Evolutionary conservation across 2,888 invertebrate species (phyloP), one percentile per base, ranked within the genome.

Genomic region (Xylophagus ater): DNA sequence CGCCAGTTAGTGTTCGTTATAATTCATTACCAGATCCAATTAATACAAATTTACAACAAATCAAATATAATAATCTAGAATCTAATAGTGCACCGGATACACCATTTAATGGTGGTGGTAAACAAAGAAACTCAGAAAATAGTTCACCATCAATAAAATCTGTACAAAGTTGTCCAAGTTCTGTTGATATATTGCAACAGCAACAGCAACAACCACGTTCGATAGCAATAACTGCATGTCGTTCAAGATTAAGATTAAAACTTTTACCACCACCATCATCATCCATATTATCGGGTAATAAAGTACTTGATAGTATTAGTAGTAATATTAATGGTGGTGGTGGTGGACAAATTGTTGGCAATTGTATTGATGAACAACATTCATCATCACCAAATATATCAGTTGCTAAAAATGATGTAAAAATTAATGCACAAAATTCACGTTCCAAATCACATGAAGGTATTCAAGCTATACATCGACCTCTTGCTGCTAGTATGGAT

Each of bases 401-500:
- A n/a, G n/a, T n/a, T n/a, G n/a, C n/a, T n/a, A n/a, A n/a, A n/a
- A n/a, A n/a, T n/a, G n/a, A n/a, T n/a, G n/a, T n/a, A n/a, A n/a
- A n/a, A n/a, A n/a, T n/a, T n/a, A n/a, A n/a, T n/a, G n/a, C 23
- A 17, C 34, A 35, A 25, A 25, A 34, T 20, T 21, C 28, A 21
- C 33, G 60, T 1, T 59, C 61, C 10, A 57, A 59, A 54, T 63
- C 62, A 1, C 62, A 62, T 28, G 62, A 63, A 21, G 59, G 60
- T 38, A 60, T 63, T 48, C 56, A 56, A 39, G 26, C 24, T 21
- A 44, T 44, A 17, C 42, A 41, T 26, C 37, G 48, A 15, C 5
- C 52, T 54, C 28, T 51, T 54, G 14, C 34, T 29, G 32, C 45
- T 29, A 71, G 71, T 53, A 75, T 77, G 53, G 78, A 80, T 56